These are phyloP conservation scores for Oxystoma pomonae DNA, from an alignment of 2,888 invertebrate genomes.

Conservation along the genomic window DNA sequence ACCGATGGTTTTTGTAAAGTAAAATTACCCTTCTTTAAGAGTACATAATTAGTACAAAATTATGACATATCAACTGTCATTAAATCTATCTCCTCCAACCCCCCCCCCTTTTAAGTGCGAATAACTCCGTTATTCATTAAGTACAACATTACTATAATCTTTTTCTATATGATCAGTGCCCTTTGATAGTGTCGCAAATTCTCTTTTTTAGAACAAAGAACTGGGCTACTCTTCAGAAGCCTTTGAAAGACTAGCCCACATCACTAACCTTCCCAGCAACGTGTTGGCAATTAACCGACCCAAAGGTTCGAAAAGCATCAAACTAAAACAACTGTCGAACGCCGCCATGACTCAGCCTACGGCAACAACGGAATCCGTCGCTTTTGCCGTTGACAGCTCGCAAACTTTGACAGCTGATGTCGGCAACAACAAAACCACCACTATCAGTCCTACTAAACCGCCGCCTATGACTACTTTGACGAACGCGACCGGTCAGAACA, in stretches of 20 bases:
- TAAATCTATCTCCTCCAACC: too few species aligned
- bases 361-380: background rate
- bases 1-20: too few species aligned
- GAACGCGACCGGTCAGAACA: too few species aligned
- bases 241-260: constrained; percentile 23
- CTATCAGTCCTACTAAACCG: background rate
- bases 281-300: constrained; percentile 5
- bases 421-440: background rate
- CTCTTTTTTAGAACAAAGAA: constrained; percentile 13
- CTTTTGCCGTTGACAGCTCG: background rate
- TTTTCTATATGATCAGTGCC: too few species aligned
- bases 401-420: background rate
- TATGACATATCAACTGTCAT: too few species aligned
- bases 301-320: constrained; percentile 1
- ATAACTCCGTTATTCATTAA: too few species aligned
- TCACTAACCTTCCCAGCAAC: constrained; percentile 19
- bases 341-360: background rate
- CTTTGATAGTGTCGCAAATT: too few species aligned
- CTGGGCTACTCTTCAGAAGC: constrained; percentile 30
- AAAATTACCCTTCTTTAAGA: too few species aligned
- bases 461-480: background rate
- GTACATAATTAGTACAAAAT: too few species aligned
- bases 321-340: background rate
- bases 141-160: too few species aligned
- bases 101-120: too few species aligned